These are phyloP conservation scores for Hipparchia semele DNA, from an alignment of 2,888 invertebrate genomes.

Conservation along the genomic window DNA sequence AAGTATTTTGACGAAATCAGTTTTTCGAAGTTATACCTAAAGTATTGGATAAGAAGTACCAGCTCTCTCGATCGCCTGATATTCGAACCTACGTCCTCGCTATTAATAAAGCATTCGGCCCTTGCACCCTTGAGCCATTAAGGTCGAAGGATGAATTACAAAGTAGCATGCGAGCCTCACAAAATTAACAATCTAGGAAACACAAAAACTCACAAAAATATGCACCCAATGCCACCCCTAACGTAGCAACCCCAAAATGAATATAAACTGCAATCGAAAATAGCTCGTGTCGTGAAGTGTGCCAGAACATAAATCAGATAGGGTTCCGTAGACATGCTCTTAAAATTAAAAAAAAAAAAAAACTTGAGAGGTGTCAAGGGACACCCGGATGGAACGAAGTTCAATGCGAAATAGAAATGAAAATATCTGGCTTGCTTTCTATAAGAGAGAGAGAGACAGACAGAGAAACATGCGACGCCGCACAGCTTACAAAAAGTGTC, in stretches of 20 bases:
- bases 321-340: not conserved
- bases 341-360: too few species aligned
- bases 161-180: constrained; percentile 14
- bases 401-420: too few species aligned
- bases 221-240: constrained; percentile 26
- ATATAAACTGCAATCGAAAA: constrained; percentile 31
- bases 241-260: constrained; percentile 36
- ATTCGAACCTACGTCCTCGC: not conserved
- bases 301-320: not conserved
- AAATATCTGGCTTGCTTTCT: too few species aligned
- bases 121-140: not conserved
- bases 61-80: not conserved
- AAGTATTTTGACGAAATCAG: too few species aligned
- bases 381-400: too few species aligned
- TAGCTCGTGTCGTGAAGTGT: not conserved
- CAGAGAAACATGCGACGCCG: too few species aligned
- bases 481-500: too few species aligned
- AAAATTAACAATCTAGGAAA: constrained; percentile 23
- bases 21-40: too few species aligned
- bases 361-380: too few species aligned
- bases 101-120: not conserved
- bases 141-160: constrained; percentile 12
- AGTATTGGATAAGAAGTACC: too few species aligned
- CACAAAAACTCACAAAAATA: constrained; percentile 24
- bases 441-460: too few species aligned